These are phyloP conservation scores for western clawed frog (Xenopus tropicalis) DNA, from an alignment of 2,113 vertebrate genomes.

Conservation along the genomic window DNA sequence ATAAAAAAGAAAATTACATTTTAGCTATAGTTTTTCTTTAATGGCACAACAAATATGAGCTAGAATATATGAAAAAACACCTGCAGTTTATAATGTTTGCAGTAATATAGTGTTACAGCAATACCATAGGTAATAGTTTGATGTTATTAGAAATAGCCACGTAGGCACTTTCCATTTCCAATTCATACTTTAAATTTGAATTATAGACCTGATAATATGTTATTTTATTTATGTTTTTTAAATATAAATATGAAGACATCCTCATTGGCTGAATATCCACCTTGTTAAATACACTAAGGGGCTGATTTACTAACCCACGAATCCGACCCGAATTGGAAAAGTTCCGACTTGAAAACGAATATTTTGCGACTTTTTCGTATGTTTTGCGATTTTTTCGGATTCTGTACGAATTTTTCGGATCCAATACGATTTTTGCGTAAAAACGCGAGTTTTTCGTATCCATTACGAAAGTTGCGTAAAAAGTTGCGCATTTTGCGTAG, in stretches of 20 bases:
- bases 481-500: too few relatives aligned
- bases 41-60: neutral
- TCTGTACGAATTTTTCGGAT: too few relatives aligned
- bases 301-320: too few relatives aligned
- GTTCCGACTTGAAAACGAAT: too few relatives aligned
- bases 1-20: neutral
- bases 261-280: slow-evolving; percentile 6
- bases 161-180: neutral
- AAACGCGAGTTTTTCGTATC: too few relatives aligned
- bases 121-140: neutral
- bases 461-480: too few relatives aligned
- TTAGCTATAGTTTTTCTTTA: slow-evolving; percentile 1
- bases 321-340: too few relatives aligned
- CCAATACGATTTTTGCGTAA: too few relatives aligned
- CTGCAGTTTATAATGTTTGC: neutral
- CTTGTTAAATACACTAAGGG: slow-evolving; percentile 6
- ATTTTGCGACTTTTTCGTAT: too few relatives aligned
- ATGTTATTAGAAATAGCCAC: neutral
- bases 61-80: neutral
- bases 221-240: neutral
- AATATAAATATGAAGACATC: neutral
- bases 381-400: too few relatives aligned
- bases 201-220: neutral
- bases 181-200: neutral
- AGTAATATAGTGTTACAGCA: neutral